Evolutionary conservation across 2,113 vertebrate species (phyloP).

Genomic region (Macheiramphus alcinus): DNA sequence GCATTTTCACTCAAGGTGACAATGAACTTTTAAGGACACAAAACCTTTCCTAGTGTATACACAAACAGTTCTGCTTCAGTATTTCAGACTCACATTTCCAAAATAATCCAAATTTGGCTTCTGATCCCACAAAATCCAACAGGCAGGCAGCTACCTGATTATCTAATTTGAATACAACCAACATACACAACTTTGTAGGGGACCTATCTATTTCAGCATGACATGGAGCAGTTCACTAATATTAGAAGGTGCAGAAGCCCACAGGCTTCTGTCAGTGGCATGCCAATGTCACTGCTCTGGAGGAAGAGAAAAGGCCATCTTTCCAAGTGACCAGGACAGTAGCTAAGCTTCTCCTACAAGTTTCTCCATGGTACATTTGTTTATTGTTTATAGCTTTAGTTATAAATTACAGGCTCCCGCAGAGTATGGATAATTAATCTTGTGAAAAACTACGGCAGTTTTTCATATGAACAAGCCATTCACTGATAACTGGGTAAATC

Average conservation of each 20-base stretch:
- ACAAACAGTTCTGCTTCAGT: background rate
- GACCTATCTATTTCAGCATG: background rate
- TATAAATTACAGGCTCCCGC: constrained; percentile 13
- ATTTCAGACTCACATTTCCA: background rate
- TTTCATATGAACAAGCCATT: constrained; percentile 13
- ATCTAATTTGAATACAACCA: background rate
- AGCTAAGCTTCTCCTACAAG: background rate
- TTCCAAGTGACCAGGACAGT: background rate
- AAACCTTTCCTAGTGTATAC: background rate
- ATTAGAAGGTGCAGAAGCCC: background rate
- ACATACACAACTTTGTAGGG: background rate
- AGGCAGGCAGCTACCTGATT: background rate
- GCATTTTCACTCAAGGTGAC: background rate
- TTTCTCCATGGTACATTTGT: background rate
- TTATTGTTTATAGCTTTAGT: constrained; percentile 28
- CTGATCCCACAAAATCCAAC: background rate
- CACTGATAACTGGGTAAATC: constrained; percentile 42
- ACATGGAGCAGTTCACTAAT: background rate
- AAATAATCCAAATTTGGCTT: background rate
- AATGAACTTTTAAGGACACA: background rate
- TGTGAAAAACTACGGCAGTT: constrained; percentile 14
- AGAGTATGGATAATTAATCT: constrained; percentile 49
- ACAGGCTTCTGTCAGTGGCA: background rate
- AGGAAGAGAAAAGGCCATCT: background rate
- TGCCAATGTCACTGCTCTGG: background rate